These are phyloP conservation scores for Sarcophilus harrisii DNA, from an alignment of 2,797 vertebrate genomes.

Conservation along the genomic window DNA sequence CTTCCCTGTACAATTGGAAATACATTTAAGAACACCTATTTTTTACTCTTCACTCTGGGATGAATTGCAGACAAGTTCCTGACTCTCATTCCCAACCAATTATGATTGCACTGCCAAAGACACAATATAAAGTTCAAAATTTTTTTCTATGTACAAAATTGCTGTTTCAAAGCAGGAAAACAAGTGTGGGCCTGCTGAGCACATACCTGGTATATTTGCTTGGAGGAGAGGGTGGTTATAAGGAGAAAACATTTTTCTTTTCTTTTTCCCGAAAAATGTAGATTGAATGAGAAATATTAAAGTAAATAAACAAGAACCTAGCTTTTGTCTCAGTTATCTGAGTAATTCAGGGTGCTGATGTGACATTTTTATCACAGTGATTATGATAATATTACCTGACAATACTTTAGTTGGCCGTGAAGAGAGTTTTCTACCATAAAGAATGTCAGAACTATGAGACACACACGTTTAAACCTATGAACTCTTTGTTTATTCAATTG, in stretches of 20 bases:
- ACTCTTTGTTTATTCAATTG: not conserved
- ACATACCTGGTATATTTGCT: not conserved
- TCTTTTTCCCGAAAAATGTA: not conserved
- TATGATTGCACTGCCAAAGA: not conserved
- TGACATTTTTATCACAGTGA: constrained; percentile 27
- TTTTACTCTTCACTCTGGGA: not conserved
- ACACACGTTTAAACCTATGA: not conserved
- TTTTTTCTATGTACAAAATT: not conserved
- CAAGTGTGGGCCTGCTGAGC: not conserved
- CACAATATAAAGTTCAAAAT: not conserved
- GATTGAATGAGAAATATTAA: constrained; percentile 54
- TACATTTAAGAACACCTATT: not conserved
- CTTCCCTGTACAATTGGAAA: not conserved
- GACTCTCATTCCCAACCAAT: not conserved
- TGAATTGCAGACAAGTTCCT: not conserved
- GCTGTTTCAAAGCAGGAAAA: not conserved
- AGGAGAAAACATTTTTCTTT: constrained; percentile 40
- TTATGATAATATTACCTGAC: constrained; percentile 6
- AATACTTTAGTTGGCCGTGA: constrained; percentile 33
- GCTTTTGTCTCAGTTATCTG: constrained; percentile 54
- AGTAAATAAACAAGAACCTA: constrained; percentile 1
- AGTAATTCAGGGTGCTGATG: constrained; percentile 15
- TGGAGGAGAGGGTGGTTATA: not conserved
- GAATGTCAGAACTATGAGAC: not conserved
- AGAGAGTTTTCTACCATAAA: not conserved